These are phyloP conservation scores for Serranus cabrilla DNA, from an alignment of 2,797 vertebrate genomes.

Conservation along the genomic window DNA sequence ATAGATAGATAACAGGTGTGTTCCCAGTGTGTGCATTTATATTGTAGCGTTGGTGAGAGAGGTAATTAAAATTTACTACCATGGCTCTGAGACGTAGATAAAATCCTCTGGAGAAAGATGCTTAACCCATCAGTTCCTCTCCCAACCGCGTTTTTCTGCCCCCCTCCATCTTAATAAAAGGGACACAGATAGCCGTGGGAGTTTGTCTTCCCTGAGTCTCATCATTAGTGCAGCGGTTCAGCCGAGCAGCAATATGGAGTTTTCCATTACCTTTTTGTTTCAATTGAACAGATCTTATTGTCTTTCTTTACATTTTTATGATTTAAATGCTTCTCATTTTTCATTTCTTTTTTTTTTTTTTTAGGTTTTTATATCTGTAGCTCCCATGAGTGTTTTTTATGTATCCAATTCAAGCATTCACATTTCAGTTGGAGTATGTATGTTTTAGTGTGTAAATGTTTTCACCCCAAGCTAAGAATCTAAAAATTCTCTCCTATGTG, in stretches of 20 bases:
- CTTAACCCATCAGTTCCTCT: conserved; percentile 72
- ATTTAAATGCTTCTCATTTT: not conserved
- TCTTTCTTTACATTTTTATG: conserved; percentile 1
- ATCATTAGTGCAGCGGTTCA: conserved; percentile 64
- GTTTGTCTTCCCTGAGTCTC: conserved; percentile 56
- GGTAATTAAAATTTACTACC: conserved; percentile 67
- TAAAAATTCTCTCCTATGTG: too few species aligned
- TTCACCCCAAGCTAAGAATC: too few species aligned
- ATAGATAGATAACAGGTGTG: conserved; percentile 47
- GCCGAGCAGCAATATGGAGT: conserved; percentile 44
- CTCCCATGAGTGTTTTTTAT: too few species aligned
- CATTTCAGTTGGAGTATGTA: too few species aligned
- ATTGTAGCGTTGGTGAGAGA: conserved; percentile 5
- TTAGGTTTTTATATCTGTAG: too few species aligned
- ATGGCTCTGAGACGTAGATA: conserved; percentile 58
- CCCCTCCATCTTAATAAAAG: conserved; percentile 73
- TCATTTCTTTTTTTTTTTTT: too few species aligned
- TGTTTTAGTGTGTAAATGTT: too few species aligned
- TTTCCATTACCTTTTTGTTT: conserved; percentile 27
- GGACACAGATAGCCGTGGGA: conserved; percentile 68
- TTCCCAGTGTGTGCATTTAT: conserved; percentile 39
- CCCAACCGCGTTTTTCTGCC: conserved; percentile 44
- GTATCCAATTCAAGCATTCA: too few species aligned
- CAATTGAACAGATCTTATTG: conserved; percentile 22
- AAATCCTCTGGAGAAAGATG: conserved; percentile 71